Evolutionary conservation across 2,888 invertebrate genomes (phyloP), one percentile per base, ranked within the genome.

Genomic region (Lydus trimaculatus): DNA sequence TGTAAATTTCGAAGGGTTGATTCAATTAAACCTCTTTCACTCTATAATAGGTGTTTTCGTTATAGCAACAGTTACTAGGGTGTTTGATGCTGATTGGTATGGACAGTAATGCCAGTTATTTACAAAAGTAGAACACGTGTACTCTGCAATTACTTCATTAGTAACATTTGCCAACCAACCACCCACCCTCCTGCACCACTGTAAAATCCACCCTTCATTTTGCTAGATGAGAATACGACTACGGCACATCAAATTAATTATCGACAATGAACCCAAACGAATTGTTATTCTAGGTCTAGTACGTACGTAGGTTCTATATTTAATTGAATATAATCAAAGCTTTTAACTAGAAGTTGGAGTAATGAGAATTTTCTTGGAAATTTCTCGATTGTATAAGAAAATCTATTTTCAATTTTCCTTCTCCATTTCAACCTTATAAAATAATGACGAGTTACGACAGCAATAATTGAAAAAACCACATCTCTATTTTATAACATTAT

Each of bases 91-190:
- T 76, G 74, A 76, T 75, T 73, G 70, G 75, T 73, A 71, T 72
- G 70, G 76, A 76, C 74, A 73, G 69, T 76, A 76, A 76, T 76
- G 74, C 74, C 72, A 70, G 74, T 75, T 76, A 76, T 75, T 76
- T 75, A 71, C 73, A 72, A 67, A 75, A 72, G 23, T n/a, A 72
- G 70, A 73, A 73, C 76, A 74, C 71, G 75, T 72, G 67, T 71
- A 71, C 71, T 71, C 58, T 36, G 43, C 66, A 66, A 70, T 70
- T 70, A 70, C 61, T 70, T 70, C 61, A 70, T 70, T 70, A 70
- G 69, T 60, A 52, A 52, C 52, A 52, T 52, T n/a, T 52, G 23
- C 52, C 52, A 25, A 23, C 52, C 52, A 15, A 23, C n/a, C n/a
- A n/a, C n/a, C n/a, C n/a, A n/a, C n/a, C n/a, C n/a, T n/a, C n/a